These are phyloP conservation scores for Leptodon cayanensis DNA, from an alignment of 2,797 vertebrate species.

Conservation along the genomic window DNA sequence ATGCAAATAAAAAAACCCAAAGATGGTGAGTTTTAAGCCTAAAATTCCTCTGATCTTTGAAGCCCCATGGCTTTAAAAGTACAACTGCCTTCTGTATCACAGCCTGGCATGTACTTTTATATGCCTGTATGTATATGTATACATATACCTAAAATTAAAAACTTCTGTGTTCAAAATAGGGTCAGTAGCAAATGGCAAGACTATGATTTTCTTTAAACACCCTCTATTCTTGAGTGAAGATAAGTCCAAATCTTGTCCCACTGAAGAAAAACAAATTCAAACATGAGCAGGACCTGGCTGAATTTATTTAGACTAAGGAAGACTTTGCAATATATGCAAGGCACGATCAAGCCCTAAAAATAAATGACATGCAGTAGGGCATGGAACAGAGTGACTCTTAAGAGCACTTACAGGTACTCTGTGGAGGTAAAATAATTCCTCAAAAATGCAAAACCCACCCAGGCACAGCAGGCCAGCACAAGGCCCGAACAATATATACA, in stretches of 20 bases:
- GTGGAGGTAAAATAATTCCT: not conserved
- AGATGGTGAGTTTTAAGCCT: not conserved
- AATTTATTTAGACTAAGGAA: not conserved
- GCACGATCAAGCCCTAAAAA: not conserved
- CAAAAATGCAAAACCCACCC: not conserved
- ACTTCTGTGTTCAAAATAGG: not conserved
- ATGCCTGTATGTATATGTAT: not conserved
- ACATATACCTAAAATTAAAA: not conserved
- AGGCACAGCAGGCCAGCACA: not conserved
- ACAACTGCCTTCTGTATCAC: not conserved
- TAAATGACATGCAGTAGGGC: not conserved
- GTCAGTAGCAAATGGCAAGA: not conserved
- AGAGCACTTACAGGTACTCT: not conserved
- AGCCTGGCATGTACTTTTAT: not conserved
- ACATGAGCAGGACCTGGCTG: not conserved
- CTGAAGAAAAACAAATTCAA: not conserved
- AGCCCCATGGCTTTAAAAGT: not conserved
- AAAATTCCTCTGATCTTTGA: slow-evolving; percentile 8
- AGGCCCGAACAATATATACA: not conserved
- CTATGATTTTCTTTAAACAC: not conserved
- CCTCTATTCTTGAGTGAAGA: not conserved
- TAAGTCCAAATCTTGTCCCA: not conserved
- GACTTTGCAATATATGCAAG: not conserved
- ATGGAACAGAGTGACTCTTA: not conserved
- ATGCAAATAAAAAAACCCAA: slow-evolving; percentile 30